These are phyloP conservation scores for Danio tinwini DNA, from an alignment of 2,797 vertebrate species.

Conservation along the genomic window DNA sequence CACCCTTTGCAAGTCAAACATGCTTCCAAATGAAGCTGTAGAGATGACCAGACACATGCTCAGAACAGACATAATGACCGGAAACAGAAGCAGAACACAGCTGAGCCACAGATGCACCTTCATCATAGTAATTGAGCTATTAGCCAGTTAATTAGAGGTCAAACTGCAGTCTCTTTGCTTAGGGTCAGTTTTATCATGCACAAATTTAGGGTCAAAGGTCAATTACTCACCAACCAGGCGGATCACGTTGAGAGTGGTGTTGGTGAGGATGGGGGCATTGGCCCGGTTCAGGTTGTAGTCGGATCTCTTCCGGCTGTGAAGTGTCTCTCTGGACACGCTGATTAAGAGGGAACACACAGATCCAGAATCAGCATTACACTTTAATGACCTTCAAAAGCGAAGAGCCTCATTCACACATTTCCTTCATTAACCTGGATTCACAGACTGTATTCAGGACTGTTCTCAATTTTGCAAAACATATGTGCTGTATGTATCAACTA, in stretches of 20 bases:
- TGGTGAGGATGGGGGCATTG: constrained; percentile 96
- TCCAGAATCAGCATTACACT: constrained; percentile 17
- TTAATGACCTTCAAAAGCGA: constrained; percentile 27
- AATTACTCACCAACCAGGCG: constrained; percentile 92
- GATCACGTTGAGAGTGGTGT: constrained; percentile 97
- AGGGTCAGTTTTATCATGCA: constrained; percentile 47
- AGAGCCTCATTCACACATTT: constrained; percentile 49
- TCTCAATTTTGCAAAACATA: not conserved
- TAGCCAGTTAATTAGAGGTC: constrained; percentile 64
- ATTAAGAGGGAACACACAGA: constrained; percentile 56
- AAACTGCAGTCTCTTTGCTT: constrained; percentile 61
- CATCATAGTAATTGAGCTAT: constrained; percentile 47
- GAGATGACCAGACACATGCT: constrained; percentile 61
- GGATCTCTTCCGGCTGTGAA: constrained; percentile 90
- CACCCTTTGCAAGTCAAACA: constrained; percentile 5
- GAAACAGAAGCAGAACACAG: constrained; percentile 60
- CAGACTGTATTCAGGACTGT: not conserved
- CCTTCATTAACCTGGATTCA: constrained; percentile 64
- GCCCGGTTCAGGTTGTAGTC: constrained; percentile 95
- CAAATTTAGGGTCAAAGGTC: constrained; percentile 41
- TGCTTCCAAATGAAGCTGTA: constrained; percentile 42
- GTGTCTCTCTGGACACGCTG: constrained; percentile 90
- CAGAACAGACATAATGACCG: constrained; percentile 63
- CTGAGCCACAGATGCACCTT: constrained; percentile 27
- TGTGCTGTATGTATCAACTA: not conserved